Conservation (phyloP, 2,888 invertebrate species). For the Chrysolina oricalcia region DNA sequence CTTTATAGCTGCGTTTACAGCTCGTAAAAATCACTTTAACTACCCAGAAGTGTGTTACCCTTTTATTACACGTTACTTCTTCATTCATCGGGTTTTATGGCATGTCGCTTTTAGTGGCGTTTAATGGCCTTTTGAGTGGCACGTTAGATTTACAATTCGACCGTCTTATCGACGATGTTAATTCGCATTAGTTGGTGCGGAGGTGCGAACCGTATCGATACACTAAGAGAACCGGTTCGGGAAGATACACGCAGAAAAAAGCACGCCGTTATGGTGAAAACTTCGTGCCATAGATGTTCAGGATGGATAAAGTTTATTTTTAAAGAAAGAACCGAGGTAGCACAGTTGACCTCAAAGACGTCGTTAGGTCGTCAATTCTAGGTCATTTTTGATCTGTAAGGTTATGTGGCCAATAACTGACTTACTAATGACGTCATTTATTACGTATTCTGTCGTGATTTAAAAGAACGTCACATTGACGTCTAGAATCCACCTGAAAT, state of each 20-base stretch:
- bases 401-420: too few species aligned
- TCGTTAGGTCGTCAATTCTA: too few species aligned
- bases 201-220: neutral
- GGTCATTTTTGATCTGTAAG: too few species aligned
- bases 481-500: too few species aligned
- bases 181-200: neutral
- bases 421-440: too few species aligned
- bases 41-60: slow-evolving; percentile 71
- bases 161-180: slow-evolving; percentile 1
- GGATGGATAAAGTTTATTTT: too few species aligned
- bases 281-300: too few species aligned
- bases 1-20: slow-evolving; percentile 72
- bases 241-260: neutral
- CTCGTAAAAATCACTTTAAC: slow-evolving; percentile 73
- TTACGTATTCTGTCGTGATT: too few species aligned
- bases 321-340: too few species aligned
- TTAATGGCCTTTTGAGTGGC: slow-evolving; percentile 70
- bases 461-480: too few species aligned
- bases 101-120: slow-evolving; percentile 66
- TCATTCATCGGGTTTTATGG: slow-evolving; percentile 68
- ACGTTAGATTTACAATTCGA: slow-evolving; percentile 33
- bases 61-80: slow-evolving; percentile 71
- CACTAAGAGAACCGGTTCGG: neutral
- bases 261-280: neutral
- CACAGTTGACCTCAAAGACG: too few species aligned